phyloP scores from a whole-genome alignment of 2,888 invertebrate species.

The Criorhina ranunculi region DNA sequence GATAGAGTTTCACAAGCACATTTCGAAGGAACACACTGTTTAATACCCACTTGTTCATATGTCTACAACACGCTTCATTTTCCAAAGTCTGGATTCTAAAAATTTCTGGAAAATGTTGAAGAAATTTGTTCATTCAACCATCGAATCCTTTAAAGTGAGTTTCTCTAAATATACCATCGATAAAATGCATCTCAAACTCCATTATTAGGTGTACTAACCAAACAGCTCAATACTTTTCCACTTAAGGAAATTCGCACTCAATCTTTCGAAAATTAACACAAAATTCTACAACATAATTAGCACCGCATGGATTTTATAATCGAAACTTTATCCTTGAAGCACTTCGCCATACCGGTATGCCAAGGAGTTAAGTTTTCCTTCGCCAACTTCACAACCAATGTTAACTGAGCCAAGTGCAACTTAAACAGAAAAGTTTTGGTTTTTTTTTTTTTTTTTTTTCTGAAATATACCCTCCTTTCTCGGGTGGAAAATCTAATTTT shows the following conservation, averaged over 20 bases:
- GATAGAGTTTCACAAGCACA: too few species aligned
- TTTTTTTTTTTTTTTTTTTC: constrained; percentile 13
- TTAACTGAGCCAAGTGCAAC: constrained; percentile 48
- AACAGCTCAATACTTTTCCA: constrained; percentile 72
- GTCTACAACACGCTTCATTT: too few species aligned
- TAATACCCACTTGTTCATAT: too few species aligned
- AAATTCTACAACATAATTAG: constrained; percentile 74
- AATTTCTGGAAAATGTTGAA: not conserved
- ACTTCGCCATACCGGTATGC: constrained; percentile 22
- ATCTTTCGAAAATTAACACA: constrained; percentile 69
- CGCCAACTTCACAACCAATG: constrained; percentile 1
- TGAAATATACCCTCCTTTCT: constrained; percentile 41
- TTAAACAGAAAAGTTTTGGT: constrained; percentile 58
- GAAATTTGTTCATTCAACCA: not conserved
- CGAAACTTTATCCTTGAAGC: constrained; percentile 71
- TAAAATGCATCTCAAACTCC: constrained; percentile 20
- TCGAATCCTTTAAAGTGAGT: not conserved
- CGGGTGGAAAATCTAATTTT: constrained; percentile 72
- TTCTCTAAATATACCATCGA: constrained; percentile 2
- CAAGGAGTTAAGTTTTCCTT: constrained; percentile 49
- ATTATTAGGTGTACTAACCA: constrained; percentile 27
- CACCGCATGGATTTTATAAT: constrained; percentile 72
- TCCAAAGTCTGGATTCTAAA: not conserved
- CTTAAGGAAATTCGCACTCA: constrained; percentile 72
- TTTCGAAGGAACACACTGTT: too few species aligned